A percentile compares a stretch with the other conserved stretches of the same genome.
Evolutionary conservation across 1,140 invertebrate species (phyloP).

Genomic region (Halyomorpha halys): DNA sequence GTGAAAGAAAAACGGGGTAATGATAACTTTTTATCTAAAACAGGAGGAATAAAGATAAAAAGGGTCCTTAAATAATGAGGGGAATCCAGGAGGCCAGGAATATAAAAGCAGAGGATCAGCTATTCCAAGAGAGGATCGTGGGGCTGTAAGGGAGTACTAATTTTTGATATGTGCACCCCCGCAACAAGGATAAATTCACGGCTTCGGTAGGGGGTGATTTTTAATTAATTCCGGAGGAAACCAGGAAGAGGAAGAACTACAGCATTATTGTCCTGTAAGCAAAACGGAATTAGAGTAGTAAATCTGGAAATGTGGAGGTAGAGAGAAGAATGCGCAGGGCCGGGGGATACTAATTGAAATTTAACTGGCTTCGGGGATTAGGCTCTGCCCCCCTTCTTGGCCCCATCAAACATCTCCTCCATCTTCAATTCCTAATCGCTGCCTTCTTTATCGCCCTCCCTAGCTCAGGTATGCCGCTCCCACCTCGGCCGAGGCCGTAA

Average conservation of each 20-base stretch:
- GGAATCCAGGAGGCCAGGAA: no score
- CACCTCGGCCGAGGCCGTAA: no score
- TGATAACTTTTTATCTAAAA: no score
- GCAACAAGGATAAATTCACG: slow-evolving; percentile 5
- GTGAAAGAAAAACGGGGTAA: no score
- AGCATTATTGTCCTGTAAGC: slow-evolving; percentile 19
- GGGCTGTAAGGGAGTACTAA: neutral
- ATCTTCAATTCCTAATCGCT: slow-evolving; percentile 5
- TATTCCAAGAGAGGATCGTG: no score
- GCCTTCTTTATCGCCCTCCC: neutral
- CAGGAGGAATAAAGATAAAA: no score
- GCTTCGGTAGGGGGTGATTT: slow-evolving; percentile 5
- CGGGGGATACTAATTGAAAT: neutral
- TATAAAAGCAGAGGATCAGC: no score
- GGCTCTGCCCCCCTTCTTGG: neutral
- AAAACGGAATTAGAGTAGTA: slow-evolving; percentile 19
- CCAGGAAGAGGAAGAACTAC: neutral
- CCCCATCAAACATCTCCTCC: neutral
- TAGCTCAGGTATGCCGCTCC: no score
- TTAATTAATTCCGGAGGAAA: slow-evolving; percentile 20
- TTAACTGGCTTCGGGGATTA: neutral
- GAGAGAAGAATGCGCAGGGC: neutral
- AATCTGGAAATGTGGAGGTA: neutral
- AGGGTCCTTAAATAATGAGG: no score
- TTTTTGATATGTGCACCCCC: slow-evolving; percentile 10